Evolutionary conservation across 1,140 invertebrate genomes (phyloP).

Genomic region (Drosophila kurseongensis): DNA sequence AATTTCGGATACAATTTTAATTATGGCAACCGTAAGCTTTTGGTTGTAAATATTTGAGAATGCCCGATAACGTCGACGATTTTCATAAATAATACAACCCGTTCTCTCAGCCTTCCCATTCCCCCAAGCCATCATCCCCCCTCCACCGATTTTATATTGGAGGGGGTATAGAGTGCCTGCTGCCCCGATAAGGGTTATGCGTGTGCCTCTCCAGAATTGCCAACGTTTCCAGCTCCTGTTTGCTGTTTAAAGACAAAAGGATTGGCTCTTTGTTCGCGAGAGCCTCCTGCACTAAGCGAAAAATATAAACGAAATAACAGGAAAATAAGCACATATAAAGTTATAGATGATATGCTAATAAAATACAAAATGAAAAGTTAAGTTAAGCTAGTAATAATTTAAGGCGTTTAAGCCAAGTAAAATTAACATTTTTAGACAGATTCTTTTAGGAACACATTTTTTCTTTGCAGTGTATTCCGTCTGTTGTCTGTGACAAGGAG

Average conservation of each 20-base stretch:
- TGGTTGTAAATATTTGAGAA: conserved; percentile 84
- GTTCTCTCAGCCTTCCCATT: not conserved
- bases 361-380: no score
- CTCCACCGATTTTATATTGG: conserved; percentile 19
- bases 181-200: conserved; percentile 63
- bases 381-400: no score
- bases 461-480: conserved; percentile 5
- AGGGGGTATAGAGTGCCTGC: conserved; percentile 57
- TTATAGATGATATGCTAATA: no score
- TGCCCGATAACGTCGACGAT: conserved; percentile 84
- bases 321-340: not conserved
- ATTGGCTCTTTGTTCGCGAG: conserved; percentile 67
- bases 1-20: conserved; percentile 84
- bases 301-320: not conserved
- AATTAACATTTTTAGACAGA: not conserved
- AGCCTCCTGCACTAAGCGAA: conserved; percentile 21
- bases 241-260: conserved; percentile 77
- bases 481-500: conserved; percentile 30
- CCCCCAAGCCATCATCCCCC: not conserved
- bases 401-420: no score
- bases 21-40: conserved; percentile 85
- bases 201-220: conserved; percentile 46
- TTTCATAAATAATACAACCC: conserved; percentile 84
- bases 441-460: not conserved
- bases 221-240: conserved; percentile 41